Conservation (phyloP, 2,888 invertebrate species). For the Trisateles emortualis region DNA sequence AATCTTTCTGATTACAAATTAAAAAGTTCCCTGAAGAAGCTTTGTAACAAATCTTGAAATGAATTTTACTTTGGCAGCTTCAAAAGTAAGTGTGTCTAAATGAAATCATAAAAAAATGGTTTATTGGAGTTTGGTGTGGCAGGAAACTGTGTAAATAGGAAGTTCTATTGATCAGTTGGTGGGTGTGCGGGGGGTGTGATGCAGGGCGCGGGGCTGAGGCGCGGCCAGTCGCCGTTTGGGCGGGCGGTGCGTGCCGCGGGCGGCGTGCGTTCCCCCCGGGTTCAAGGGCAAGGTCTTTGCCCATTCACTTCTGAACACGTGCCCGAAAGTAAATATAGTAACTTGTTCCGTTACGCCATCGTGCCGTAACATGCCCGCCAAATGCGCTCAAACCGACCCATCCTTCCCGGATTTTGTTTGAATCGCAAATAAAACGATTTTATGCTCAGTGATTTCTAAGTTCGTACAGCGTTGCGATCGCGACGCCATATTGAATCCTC, state of each 20-base stretch:
- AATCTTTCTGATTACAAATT: no score
- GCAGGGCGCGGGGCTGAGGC: constrained; percentile 55
- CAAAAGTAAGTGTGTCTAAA: constrained; percentile 11
- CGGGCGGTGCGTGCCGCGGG: constrained; percentile 77
- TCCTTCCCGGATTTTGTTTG: constrained; percentile 38
- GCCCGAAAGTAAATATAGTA: constrained; percentile 85
- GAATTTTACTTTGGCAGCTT: constrained; percentile 6
- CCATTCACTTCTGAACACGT: constrained; percentile 84
- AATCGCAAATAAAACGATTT: constrained; percentile 12
- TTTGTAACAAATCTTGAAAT: no score
- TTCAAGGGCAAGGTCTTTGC: constrained; percentile 83
- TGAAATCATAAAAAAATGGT: constrained; percentile 34
- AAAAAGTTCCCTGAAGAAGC: no score
- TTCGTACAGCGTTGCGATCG: neutral
- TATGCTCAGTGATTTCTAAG: constrained; percentile 3
- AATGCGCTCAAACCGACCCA: constrained; percentile 43
- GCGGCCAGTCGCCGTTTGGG: constrained; percentile 72
- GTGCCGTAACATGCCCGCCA: constrained; percentile 61
- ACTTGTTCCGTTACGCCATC: constrained; percentile 74
- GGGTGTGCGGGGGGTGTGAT: constrained; percentile 47
- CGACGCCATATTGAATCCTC: constrained; percentile 29
- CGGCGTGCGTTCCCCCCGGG: constrained; percentile 76
- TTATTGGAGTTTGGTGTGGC: constrained; percentile 39
- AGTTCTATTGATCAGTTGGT: constrained; percentile 74
- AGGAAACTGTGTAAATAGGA: constrained; percentile 65